Base-by-base conservation (phyloP, 2,113 vertebrate genomes). In the Edolisoma coerulescens region DNA sequence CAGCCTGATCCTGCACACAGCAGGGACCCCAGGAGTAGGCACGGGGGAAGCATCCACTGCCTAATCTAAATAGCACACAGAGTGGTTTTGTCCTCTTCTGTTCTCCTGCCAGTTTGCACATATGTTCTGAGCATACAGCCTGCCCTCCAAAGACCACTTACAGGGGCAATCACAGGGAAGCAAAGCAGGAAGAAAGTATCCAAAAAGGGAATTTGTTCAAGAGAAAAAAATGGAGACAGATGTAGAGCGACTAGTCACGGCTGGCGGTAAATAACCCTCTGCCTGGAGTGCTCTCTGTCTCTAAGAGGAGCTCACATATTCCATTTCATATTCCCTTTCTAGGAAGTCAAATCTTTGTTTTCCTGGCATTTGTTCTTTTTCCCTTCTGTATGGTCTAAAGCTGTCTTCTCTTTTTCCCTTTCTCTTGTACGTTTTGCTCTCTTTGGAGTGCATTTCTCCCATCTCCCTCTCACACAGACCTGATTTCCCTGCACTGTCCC, bases 91-190 rank as follows among this genome's bases (percentile, higher is more conserved):
- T 96, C 95, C 92, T 96, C 93, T 91, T 94, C 96, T 96, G 96
- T 94, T 96, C 95, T 93, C 86, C 80, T 88, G 96, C 92, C 96
- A 97, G 93, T 96, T 94, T 95, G 95, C 96, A 96, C 92, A 94
- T 96, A 96, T 96, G 92, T 90, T 95, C 93, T 68, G 93, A 95
- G 95, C 78, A 96, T 89, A 90, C 90, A 94, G 95, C 83, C 88
- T 93, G 96, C 93, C 96, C 96, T 96, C 95, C 90, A 79, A 95
- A 96, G 96, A 96, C 96, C 96, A 96, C 92, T 96, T 96, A 96
- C 73, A 81, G 92, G 90, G 96, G 96, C 95, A 97, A 95, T 95
- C 95, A 89, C 88, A 82, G 94, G 95, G 95, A 97, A 97, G 92
- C 83, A 93, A 95, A 93, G 95, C 93, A 93, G 90, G 90, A 93